Percentiles rank a stretch among this genome's conserved stretches.
phyloP scores from a whole-genome alignment of 1,140 invertebrate genomes.

The Bacillus rossius region DNA sequence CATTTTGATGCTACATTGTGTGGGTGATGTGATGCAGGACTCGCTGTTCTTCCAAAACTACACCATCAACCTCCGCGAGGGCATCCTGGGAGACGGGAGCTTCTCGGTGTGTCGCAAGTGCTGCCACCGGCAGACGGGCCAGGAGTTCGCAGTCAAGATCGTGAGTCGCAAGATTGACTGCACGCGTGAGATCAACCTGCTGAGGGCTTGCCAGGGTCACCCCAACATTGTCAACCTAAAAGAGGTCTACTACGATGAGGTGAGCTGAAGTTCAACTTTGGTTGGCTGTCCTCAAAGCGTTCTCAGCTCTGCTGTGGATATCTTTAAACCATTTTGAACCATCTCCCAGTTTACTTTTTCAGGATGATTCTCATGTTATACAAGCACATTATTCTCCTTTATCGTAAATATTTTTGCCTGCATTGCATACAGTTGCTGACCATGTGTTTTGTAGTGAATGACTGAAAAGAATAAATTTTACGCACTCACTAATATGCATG shows the following conservation, averaged over 20 bases:
- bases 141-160: conserved; percentile 88
- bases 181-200: conserved; percentile 67
- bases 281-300: no score
- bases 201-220: conserved; percentile 80
- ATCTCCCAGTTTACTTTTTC: no score
- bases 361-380: no score
- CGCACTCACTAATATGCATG: no score
- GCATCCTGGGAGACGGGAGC: conserved; percentile 78
- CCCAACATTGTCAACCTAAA: conserved; percentile 81
- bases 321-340: no score
- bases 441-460: no score
- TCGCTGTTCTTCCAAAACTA: conserved; percentile 85
- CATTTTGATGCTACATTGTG: neutral
- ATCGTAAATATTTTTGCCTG: no score
- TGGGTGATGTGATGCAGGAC: conserved; percentile 48
- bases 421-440: no score
- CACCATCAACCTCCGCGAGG: conserved; percentile 58
- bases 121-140: conserved; percentile 60
- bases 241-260: conserved; percentile 76
- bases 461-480: no score
- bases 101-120: conserved; percentile 87
- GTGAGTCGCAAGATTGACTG: conserved; percentile 72
- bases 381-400: no score
- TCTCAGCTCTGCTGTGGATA: no score
- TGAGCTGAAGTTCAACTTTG: no score